phyloP scores from a whole-genome alignment of 1,140 invertebrate genomes.

The Temnothorax nylanderi region DNA sequence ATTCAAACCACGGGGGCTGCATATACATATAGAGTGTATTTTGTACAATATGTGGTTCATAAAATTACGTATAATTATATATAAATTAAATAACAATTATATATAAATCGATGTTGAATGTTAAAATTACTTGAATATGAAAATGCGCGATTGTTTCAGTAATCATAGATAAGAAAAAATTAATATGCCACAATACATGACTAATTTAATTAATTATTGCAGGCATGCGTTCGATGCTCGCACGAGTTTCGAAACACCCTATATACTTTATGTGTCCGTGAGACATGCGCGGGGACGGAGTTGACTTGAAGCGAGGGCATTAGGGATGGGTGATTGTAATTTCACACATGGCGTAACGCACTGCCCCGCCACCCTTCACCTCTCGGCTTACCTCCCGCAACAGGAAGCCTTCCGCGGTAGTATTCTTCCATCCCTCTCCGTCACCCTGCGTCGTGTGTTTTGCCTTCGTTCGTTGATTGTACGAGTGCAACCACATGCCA shows the following conservation, averaged over 20 bases:
- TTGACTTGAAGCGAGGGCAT: conserved; percentile 72
- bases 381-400: conserved; percentile 29
- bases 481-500: conserved; percentile 18
- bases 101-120: no score
- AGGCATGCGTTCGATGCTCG: not conserved
- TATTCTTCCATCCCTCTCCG: conserved; percentile 48
- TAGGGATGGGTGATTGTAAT: conserved; percentile 79
- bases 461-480: conserved; percentile 57
- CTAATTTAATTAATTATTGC: not conserved
- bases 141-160: not conserved
- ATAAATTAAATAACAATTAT: not conserved
- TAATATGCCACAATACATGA: not conserved
- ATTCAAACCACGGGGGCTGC: not conserved
- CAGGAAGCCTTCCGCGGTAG: conserved; percentile 27
- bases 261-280: not conserved
- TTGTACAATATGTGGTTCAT: not conserved
- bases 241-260: not conserved
- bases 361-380: conserved; percentile 29
- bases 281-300: conserved; percentile 43
- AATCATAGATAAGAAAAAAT: not conserved
- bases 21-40: no score
- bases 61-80: not conserved
- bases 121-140: not conserved
- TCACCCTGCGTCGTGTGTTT: conserved; percentile 45
- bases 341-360: conserved; percentile 80